Evolutionary conservation across 2,113 vertebrate genomes (phyloP).

Genomic region (Aspiorhynchus laticeps): DNA sequence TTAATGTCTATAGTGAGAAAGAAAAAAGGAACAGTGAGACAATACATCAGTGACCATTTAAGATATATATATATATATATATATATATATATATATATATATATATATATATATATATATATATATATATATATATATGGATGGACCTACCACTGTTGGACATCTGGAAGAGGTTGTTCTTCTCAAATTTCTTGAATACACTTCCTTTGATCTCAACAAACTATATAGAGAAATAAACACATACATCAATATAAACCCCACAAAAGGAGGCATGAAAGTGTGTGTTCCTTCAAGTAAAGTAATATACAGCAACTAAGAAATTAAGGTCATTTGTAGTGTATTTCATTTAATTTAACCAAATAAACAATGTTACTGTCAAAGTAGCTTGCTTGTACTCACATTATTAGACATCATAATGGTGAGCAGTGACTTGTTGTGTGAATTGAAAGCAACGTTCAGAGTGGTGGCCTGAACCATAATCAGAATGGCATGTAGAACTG

Average conservation of each 20-base stretch:
- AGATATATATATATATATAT: background rate
- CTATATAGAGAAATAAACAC: slow-evolving; percentile 74
- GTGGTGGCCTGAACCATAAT: slow-evolving; percentile 99
- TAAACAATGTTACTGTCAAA: background rate
- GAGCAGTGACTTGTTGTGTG: slow-evolving; percentile 97
- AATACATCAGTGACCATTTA: background rate
- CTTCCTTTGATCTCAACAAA: slow-evolving; percentile 99
- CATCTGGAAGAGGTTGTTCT: slow-evolving; percentile 99
- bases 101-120: too few species aligned
- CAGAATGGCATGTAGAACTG: slow-evolving; percentile 96
- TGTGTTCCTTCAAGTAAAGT: background rate
- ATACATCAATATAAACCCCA: slow-evolving; percentile 37
- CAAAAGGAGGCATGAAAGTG: slow-evolving; percentile 58
- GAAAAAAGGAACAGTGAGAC: slow-evolving; percentile 52
- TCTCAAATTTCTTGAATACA: slow-evolving; percentile 99
- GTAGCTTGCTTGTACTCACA: slow-evolving; percentile 77
- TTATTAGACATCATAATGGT: slow-evolving; percentile 99
- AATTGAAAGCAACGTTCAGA: slow-evolving; percentile 98
- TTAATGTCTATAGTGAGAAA: slow-evolving; percentile 88
- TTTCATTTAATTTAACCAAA: background rate
- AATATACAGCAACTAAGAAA: background rate
- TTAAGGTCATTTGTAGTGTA: background rate
- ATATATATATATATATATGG: background rate
- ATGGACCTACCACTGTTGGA: slow-evolving; percentile 91
- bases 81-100: too few species aligned